Conservation (phyloP, 2,797 vertebrate genomes). For the Hydrocynus forskahlii region DNA sequence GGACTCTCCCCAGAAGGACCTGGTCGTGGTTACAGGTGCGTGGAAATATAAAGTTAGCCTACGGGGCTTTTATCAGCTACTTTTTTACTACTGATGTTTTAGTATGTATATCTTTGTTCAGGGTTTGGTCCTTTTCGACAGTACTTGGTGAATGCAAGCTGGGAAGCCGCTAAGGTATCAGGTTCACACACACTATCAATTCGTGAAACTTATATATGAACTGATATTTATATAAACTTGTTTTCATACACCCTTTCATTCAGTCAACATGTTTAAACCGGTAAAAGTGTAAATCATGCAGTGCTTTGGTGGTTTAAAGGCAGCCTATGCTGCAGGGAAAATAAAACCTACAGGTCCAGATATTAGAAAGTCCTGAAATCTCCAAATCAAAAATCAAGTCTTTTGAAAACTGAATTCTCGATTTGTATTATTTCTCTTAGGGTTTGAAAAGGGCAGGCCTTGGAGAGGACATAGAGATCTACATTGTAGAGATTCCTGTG, state of each 20-base stretch:
- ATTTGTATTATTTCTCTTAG: constrained; percentile 61
- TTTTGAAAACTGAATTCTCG: neutral
- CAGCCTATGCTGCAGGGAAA: neutral
- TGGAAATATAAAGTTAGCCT: neutral
- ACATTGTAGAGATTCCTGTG: constrained; percentile 79
- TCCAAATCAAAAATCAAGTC: neutral
- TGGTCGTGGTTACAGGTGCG: constrained; percentile 40
- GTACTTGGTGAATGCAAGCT: constrained; percentile 84
- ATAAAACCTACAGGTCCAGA: neutral
- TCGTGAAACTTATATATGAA: neutral
- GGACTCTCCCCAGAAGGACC: constrained; percentile 14
- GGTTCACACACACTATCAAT: neutral
- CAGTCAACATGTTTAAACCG: neutral
- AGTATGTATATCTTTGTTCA: constrained; percentile 52
- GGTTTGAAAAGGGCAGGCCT: constrained; percentile 78
- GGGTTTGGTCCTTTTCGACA: constrained; percentile 87
- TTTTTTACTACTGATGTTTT: neutral
- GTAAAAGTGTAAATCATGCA: neutral
- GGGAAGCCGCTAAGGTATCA: constrained; percentile 86
- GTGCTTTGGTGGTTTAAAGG: neutral
- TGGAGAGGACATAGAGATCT: constrained; percentile 67
- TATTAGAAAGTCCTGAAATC: neutral
- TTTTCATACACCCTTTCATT: neutral
- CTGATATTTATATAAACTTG: too few relatives aligned
- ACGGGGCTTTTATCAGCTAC: too few relatives aligned